Evolutionary conservation across 2,888 invertebrate species (phyloP).

Genomic region (Podabrus alpinus): DNA sequence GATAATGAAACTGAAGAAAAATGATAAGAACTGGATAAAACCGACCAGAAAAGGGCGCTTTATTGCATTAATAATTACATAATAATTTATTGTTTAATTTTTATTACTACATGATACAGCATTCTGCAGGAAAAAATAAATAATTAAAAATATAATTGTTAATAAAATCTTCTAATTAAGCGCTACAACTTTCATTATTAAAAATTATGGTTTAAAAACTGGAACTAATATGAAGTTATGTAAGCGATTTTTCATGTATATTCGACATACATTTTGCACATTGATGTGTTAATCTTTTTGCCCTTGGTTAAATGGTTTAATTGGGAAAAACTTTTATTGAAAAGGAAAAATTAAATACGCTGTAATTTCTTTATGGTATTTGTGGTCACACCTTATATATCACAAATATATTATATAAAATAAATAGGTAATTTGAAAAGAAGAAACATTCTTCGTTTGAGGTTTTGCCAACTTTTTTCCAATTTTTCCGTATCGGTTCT

Average conservation of each 20-base stretch:
- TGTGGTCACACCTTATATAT: too few relatives aligned
- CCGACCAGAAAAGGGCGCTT: too few relatives aligned
- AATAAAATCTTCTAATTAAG: background rate
- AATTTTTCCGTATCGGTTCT: too few relatives aligned
- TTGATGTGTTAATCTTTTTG: background rate
- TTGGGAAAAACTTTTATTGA: background rate
- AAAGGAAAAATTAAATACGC: background rate
- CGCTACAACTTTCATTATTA: background rate
- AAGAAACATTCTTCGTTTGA: too few relatives aligned
- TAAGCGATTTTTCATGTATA: background rate
- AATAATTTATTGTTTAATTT: background rate
- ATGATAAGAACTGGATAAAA: background rate
- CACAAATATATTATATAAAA: too few relatives aligned
- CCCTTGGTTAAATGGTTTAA: background rate
- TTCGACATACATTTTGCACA: background rate
- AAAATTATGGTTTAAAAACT: background rate
- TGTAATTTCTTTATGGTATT: background rate
- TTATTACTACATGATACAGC: background rate
- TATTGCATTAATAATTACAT: too few relatives aligned
- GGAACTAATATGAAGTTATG: background rate
- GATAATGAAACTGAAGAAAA: background rate
- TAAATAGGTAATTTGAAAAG: too few relatives aligned
- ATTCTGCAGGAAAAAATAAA: background rate
- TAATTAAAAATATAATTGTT: background rate
- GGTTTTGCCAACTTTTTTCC: too few relatives aligned